These are phyloP conservation scores for Saimiri boliviensis DNA, from an alignment of 2,113 vertebrate genomes.

Conservation along the genomic window DNA sequence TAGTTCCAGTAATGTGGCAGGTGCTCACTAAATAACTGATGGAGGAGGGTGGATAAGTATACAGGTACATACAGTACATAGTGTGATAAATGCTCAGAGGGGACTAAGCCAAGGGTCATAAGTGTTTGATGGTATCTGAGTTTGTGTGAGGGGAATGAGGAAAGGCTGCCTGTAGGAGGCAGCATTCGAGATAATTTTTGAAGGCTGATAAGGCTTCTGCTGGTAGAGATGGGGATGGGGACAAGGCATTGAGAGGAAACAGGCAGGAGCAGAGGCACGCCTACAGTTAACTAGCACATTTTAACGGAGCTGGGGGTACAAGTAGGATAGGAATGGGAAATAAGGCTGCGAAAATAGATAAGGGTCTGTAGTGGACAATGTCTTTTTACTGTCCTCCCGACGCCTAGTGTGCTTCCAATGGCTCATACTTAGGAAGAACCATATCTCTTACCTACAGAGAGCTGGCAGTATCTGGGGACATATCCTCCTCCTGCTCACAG, in stretches of 20 bases:
- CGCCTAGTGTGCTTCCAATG: background rate
- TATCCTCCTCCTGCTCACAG: background rate
- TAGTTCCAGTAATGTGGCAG: background rate
- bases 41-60: background rate
- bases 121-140: background rate
- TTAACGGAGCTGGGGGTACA: background rate
- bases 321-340: background rate
- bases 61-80: background rate
- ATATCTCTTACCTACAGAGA: background rate
- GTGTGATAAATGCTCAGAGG: background rate
- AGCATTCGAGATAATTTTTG: background rate
- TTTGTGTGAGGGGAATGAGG: background rate
- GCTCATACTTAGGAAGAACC: background rate
- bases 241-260: background rate
- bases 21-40: background rate
- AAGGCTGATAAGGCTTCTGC: background rate
- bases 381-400: background rate
- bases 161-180: background rate
- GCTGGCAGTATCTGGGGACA: background rate
- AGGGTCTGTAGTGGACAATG: background rate
- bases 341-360: conserved; percentile 13
- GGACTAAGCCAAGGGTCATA: background rate
- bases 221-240: background rate
- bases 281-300: background rate
- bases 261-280: background rate